Conservation (phyloP, 2,888 invertebrate species). For the Acanthococcus lagerstroemiae region DNA sequence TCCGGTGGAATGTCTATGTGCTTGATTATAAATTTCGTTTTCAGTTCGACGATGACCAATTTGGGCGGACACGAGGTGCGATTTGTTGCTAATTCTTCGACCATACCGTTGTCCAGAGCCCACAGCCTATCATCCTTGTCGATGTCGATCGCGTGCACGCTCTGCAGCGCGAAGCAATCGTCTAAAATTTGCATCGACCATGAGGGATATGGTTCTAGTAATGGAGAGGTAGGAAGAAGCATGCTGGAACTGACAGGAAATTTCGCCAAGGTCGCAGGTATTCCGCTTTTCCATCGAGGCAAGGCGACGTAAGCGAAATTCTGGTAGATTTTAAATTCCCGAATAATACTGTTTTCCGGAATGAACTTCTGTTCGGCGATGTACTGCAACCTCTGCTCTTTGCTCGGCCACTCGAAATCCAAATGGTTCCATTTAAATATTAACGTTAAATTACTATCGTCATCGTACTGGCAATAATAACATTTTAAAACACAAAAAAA, state of each 20-base stretch:
- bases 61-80: constrained; percentile 57
- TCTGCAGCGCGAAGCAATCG: constrained; percentile 59
- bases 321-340: constrained; percentile 58
- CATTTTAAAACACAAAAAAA: constrained; percentile 9
- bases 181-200: constrained; percentile 60
- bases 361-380: constrained; percentile 51
- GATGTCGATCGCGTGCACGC: constrained; percentile 63
- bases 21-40: constrained; percentile 16
- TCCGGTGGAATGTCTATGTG: background rate
- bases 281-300: constrained; percentile 59
- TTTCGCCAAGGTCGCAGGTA: constrained; percentile 53
- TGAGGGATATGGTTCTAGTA: constrained; percentile 57
- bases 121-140: constrained; percentile 59
- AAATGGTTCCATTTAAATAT: constrained; percentile 62
- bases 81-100: constrained; percentile 37
- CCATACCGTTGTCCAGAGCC: constrained; percentile 58
- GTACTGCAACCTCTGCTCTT: constrained; percentile 47
- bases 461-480: constrained; percentile 4
- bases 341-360: constrained; percentile 56
- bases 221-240: constrained; percentile 22
- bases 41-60: constrained; percentile 54
- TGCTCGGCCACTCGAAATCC: constrained; percentile 57
- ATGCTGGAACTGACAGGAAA: background rate
- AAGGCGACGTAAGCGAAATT: constrained; percentile 56
- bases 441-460: constrained; percentile 47